Percentiles rank a stretch among this genome's conserved stretches.
These are phyloP conservation scores for Hydropsyche betteni DNA, from an alignment of 2,888 invertebrate species.

Conservation along the genomic window DNA sequence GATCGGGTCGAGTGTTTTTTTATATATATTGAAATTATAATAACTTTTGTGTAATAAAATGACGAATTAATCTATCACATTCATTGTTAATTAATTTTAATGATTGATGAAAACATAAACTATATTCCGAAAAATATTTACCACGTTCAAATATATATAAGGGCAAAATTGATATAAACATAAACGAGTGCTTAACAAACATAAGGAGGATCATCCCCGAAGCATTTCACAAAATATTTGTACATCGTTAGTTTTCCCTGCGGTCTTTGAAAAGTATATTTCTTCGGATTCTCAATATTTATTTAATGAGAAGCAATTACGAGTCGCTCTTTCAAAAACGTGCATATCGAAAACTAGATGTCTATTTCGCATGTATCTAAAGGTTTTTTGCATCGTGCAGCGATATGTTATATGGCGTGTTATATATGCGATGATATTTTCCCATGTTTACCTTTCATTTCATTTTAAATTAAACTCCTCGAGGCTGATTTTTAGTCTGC, in stretches of 20 bases:
- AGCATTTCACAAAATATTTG: not conserved
- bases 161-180: no score
- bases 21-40: no score
- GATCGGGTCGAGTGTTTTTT: no score
- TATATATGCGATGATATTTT: not conserved
- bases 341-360: conserved; percentile 2
- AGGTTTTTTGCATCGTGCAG: conserved; percentile 37
- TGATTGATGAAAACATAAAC: no score
- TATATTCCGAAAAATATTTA: no score
- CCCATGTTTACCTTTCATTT: conserved; percentile 51
- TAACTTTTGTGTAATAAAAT: no score
- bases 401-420: conserved; percentile 39
- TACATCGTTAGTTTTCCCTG: conserved; percentile 10
- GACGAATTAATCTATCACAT: no score
- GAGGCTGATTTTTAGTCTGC: conserved; percentile 41
- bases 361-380: conserved; percentile 5
- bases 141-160: no score
- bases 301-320: conserved; percentile 27
- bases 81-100: no score
- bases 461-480: conserved; percentile 50
- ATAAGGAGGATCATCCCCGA: not conserved
- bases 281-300: conserved; percentile 1
- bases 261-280: no score
- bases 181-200: no score
- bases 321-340: not conserved